Conservation (phyloP, 1,140 invertebrate genomes). For the Psilanteris sp. region DNA sequence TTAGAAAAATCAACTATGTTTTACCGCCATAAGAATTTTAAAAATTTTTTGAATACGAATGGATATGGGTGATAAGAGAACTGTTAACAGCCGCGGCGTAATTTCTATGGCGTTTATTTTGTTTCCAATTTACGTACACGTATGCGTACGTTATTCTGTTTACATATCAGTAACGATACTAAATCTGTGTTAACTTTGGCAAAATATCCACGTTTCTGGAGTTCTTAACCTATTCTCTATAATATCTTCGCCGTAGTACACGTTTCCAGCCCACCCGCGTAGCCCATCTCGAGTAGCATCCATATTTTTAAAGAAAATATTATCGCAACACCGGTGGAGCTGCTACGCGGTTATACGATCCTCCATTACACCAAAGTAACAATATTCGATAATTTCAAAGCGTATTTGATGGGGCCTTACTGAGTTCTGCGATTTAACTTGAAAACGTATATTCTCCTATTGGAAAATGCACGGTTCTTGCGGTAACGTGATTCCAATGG, state of each 20-base stretch:
- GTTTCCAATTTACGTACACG: no score
- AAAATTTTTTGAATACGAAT: no score
- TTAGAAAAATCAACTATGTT: no score
- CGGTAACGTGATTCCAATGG: no score
- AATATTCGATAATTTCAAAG: constrained; percentile 28
- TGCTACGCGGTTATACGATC: constrained; percentile 20
- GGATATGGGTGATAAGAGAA: no score
- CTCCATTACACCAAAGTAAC: constrained; percentile 15
- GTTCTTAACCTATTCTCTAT: constrained; percentile 19
- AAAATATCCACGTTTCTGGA: constrained; percentile 12
- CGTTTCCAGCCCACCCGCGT: constrained; percentile 40
- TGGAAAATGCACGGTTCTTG: no score
- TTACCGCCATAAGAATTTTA: no score
- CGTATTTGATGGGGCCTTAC: not conserved
- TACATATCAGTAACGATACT: constrained; percentile 5
- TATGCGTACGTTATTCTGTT: not conserved
- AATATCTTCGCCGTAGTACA: constrained; percentile 21
- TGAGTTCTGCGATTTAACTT: not conserved
- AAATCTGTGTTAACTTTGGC: constrained; percentile 7
- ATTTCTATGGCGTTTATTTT: no score
- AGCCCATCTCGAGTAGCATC: constrained; percentile 28
- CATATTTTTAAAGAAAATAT: constrained; percentile 52
- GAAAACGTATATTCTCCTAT: no score
- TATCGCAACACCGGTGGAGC: constrained; percentile 32
- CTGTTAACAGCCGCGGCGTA: no score